These are phyloP conservation scores for Drosophila rufa DNA, from an alignment of 1,140 invertebrate species.

Conservation along the genomic window DNA sequence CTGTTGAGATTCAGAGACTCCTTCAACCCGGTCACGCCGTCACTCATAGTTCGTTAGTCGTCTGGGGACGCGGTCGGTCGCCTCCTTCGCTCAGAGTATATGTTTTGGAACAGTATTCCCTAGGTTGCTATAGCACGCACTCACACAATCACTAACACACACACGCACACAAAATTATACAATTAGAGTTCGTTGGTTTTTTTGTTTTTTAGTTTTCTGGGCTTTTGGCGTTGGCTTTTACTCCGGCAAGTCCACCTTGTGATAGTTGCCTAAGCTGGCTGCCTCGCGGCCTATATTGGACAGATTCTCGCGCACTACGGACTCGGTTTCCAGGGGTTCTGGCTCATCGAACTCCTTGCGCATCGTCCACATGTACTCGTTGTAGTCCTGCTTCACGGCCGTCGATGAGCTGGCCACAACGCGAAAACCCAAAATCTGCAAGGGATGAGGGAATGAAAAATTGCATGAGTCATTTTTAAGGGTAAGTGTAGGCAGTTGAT, in stretches of 20 bases:
- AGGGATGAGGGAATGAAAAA: not conserved
- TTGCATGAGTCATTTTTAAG: slow-evolving; percentile 9
- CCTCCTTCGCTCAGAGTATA: slow-evolving; percentile 29
- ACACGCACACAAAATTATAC: slow-evolving; percentile 46
- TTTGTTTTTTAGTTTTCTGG: slow-evolving; percentile 12
- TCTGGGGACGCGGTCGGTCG: slow-evolving; percentile 23
- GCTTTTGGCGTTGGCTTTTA: slow-evolving; percentile 45
- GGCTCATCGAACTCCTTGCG: slow-evolving; percentile 94
- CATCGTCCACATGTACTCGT: slow-evolving; percentile 97
- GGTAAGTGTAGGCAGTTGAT: not conserved
- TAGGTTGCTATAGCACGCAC: slow-evolving; percentile 68
- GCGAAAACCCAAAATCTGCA: slow-evolving; percentile 92
- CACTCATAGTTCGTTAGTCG: slow-evolving; percentile 69
- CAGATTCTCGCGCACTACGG: slow-evolving; percentile 87
- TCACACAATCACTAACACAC: slow-evolving; percentile 27
- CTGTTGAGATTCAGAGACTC: slow-evolving; percentile 58
- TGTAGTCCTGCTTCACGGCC: slow-evolving; percentile 93
- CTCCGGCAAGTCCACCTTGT: slow-evolving; percentile 84
- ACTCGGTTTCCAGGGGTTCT: slow-evolving; percentile 88
- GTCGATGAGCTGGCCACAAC: slow-evolving; percentile 94
- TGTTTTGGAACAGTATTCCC: slow-evolving; percentile 51
- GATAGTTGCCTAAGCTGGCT: slow-evolving; percentile 83
- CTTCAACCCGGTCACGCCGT: slow-evolving; percentile 55
- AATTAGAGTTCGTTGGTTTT: slow-evolving; percentile 36
- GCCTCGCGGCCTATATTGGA: slow-evolving; percentile 87